Evolutionary conservation across 2,113 vertebrate genomes (phyloP).

Genomic region (Caranx melampygus): DNA sequence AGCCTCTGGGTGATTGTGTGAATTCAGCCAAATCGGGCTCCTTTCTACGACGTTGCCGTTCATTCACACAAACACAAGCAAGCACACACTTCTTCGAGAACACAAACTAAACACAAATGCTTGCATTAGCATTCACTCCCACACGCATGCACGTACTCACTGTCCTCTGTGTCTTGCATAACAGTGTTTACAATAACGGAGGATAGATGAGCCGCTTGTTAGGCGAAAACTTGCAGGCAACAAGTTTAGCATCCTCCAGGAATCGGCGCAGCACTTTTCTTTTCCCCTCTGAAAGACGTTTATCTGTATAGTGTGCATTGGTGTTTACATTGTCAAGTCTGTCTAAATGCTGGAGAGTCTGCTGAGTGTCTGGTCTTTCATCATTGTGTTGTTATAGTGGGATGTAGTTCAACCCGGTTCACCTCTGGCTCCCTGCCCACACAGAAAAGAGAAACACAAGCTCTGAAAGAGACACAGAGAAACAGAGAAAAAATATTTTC

Average conservation of each 20-base stretch:
- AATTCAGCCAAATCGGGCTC: constrained; percentile 53
- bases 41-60: constrained; percentile 34
- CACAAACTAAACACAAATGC: constrained; percentile 16
- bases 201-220: constrained; percentile 44
- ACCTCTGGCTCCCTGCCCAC: constrained; percentile 54
- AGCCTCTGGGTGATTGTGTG: constrained; percentile 65
- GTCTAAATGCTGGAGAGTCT: constrained; percentile 42
- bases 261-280: constrained; percentile 28
- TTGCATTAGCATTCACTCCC: constrained; percentile 45
- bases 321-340: constrained; percentile 41
- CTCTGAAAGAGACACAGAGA: neutral
- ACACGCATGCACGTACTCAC: constrained; percentile 13
- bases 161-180: constrained; percentile 47
- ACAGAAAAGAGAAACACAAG: constrained; percentile 3
- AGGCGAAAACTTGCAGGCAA: constrained; percentile 24
- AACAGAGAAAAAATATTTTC: constrained; percentile 32
- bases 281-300: constrained; percentile 5
- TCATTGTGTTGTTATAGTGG: constrained; percentile 46
- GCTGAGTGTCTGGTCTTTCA: constrained; percentile 49
- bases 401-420: constrained; percentile 43
- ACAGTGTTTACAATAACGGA: constrained; percentile 28
- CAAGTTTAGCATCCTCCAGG: neutral
- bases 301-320: neutral
- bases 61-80: constrained; percentile 32
- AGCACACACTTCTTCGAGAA: neutral